Base-by-base conservation (phyloP, 2,113 vertebrate genomes). In the Takifugu flavidus region DNA sequence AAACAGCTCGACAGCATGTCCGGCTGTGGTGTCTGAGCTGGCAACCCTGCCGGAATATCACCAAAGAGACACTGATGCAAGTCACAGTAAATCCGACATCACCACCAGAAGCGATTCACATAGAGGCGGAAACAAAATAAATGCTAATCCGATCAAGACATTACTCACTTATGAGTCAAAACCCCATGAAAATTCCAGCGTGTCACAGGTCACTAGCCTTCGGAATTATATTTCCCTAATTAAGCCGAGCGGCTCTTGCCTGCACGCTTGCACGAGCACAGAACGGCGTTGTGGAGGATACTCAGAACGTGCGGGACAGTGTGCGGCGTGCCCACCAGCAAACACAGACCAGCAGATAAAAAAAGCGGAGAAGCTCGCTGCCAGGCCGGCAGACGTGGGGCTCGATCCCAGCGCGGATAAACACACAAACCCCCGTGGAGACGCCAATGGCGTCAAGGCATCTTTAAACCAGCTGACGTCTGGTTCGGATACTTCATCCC, bases 171-270 rank as follows among this genome's bases (percentile, higher is more conserved):
- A 65, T 56, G 69, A 74, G 72, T 66, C 72, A 44, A 70, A 70
- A 51, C 49, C 60, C 3, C 58, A 54, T 70, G 54, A 50, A 62
- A 65, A 74, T 73, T 73, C 68, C 31, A 57, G 62, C 62, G 44
- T 13, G 57, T 74, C 70, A 50, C 80, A 82, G 70, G 82, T 80
- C 78, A 55, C 68, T 57, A 62, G 69, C 60, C 67, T 53, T 67
- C 74, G 74, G 65, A 83, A 77, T 70, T 61, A 58, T 51, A 74
- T 73, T 77, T 77, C 74, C 71, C 57, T 75, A 82, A 84, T 84
- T 60, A 78, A 84, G 57, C 66, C 82, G 56, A 85, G 60, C 51
- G 65, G 68, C 66, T 68, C 74, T 62, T 53, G 57, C 80, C 75
- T 75, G 54, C 80, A 53, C 79, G 79, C 65, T 55, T 64, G 65